phyloP scores from a whole-genome alignment of 2,113 vertebrate species.

The Leucoraja erinaceus region DNA sequence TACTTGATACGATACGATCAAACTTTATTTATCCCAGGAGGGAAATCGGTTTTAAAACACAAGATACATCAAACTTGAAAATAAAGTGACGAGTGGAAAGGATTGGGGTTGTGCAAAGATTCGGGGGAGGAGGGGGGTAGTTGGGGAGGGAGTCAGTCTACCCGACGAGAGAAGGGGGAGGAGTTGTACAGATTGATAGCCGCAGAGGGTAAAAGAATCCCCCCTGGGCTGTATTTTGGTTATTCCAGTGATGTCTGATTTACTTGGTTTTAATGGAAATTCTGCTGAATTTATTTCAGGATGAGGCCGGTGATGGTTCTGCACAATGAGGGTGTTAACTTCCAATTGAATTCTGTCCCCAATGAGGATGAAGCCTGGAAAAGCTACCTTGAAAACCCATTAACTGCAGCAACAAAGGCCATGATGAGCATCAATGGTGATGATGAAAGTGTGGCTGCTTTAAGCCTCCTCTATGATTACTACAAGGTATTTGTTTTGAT shows the following conservation, averaged over 20 bases:
- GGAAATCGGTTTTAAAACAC: too few relatives aligned
- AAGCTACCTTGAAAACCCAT: constrained; percentile 69
- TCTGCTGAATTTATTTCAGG: constrained; percentile 41
- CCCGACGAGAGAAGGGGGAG: too few relatives aligned
- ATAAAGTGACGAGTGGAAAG: too few relatives aligned
- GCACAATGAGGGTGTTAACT: constrained; percentile 83
- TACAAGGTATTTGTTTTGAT: constrained; percentile 59
- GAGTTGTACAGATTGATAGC: too few relatives aligned
- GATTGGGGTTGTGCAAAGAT: too few relatives aligned
- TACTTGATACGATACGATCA: background rate
- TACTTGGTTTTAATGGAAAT: background rate
- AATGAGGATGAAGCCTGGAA: constrained; percentile 82
- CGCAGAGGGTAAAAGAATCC: too few relatives aligned
- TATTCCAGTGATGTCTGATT: background rate
- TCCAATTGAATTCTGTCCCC: constrained; percentile 67
- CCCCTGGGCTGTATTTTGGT: background rate
- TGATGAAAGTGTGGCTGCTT: constrained; percentile 72
- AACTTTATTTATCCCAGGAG: too few relatives aligned
- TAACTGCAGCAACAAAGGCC: constrained; percentile 65
- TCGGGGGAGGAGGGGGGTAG: too few relatives aligned
- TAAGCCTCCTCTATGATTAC: constrained; percentile 83
- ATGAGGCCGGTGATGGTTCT: constrained; percentile 79
- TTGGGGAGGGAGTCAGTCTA: too few relatives aligned
- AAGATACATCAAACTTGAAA: too few relatives aligned
- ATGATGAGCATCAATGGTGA: constrained; percentile 79